These are phyloP conservation scores for pig (Sus scrofa) DNA, from an alignment of 2,113 vertebrate species.

Conservation along the genomic window DNA sequence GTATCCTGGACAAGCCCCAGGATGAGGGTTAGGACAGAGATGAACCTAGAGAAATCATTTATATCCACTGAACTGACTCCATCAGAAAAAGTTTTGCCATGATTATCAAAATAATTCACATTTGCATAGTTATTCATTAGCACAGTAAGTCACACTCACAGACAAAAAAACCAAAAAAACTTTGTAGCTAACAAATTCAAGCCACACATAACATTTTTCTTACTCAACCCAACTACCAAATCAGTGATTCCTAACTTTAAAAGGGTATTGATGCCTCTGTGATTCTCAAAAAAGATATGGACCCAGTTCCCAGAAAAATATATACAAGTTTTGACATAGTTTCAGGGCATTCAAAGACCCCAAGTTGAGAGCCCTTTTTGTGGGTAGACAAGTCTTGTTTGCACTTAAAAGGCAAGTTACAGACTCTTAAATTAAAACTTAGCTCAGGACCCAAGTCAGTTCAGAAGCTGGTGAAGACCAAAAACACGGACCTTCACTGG, in stretches of 20 bases:
- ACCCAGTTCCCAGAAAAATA: conserved; percentile 13
- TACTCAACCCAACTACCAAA: conserved; percentile 29
- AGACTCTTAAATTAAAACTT: background rate
- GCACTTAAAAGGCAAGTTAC: background rate
- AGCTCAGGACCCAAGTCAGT: background rate
- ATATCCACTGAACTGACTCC: background rate
- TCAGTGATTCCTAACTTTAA: background rate
- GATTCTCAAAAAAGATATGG: background rate
- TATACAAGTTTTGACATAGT: background rate
- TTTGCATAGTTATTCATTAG: background rate
- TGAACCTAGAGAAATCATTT: background rate
- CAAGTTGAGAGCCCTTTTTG: background rate
- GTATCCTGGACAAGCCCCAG: background rate
- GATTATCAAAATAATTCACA: conserved; percentile 58
- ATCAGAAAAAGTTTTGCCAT: conserved; percentile 19
- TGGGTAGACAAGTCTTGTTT: background rate
- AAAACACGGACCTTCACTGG: background rate
- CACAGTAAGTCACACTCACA: background rate
- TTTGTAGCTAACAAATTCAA: conserved; percentile 10
- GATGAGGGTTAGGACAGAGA: background rate
- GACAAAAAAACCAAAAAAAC: background rate
- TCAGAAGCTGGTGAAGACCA: background rate
- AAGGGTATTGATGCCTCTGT: background rate
- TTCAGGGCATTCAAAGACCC: background rate
- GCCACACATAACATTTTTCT: conserved; percentile 10